These are phyloP conservation scores for Girardinus metallicus DNA, from an alignment of 2,797 vertebrate genomes.

Conservation along the genomic window DNA sequence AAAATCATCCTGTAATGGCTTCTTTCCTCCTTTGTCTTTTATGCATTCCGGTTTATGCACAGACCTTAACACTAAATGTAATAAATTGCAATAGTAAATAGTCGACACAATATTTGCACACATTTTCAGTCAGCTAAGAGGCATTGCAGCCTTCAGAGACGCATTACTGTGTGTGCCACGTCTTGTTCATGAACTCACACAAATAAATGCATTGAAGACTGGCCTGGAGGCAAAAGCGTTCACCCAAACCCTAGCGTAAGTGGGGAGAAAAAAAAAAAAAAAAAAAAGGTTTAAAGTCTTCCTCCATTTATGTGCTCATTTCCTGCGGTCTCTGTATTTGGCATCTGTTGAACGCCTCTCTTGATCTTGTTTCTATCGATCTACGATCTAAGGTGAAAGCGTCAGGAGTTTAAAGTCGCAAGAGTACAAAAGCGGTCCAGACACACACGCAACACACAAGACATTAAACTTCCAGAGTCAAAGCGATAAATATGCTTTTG, in stretches of 20 bases:
- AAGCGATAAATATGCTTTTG: slow-evolving; percentile 36
- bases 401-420: slow-evolving; percentile 40
- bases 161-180: slow-evolving; percentile 22
- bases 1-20: slow-evolving; percentile 15
- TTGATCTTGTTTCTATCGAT: slow-evolving; percentile 57
- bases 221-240: slow-evolving; percentile 28
- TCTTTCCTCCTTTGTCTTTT: slow-evolving; percentile 4
- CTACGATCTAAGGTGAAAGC: slow-evolving; percentile 43
- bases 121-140: slow-evolving; percentile 26
- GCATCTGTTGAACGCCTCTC: slow-evolving; percentile 38
- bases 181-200: slow-evolving; percentile 31
- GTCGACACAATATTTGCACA: slow-evolving; percentile 8
- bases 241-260: slow-evolving; percentile 17
- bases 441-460: slow-evolving; percentile 9
- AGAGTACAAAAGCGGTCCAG: slow-evolving; percentile 4
- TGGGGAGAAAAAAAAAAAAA: slow-evolving; percentile 17
- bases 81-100: slow-evolving; percentile 7
- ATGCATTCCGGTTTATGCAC: slow-evolving; percentile 2
- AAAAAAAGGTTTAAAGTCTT: slow-evolving; percentile 23
- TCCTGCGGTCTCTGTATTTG: slow-evolving; percentile 33
- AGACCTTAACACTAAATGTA: slow-evolving; percentile 19
- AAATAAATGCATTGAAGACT: slow-evolving; percentile 39
- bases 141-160: slow-evolving; percentile 27
- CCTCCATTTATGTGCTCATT: slow-evolving; percentile 27
- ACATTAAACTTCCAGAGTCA: slow-evolving; percentile 40